Evolutionary conservation across 2,113 vertebrate genomes (phyloP), one percentile per base, ranked within the genome.

Genomic region (Ia io): DNA sequence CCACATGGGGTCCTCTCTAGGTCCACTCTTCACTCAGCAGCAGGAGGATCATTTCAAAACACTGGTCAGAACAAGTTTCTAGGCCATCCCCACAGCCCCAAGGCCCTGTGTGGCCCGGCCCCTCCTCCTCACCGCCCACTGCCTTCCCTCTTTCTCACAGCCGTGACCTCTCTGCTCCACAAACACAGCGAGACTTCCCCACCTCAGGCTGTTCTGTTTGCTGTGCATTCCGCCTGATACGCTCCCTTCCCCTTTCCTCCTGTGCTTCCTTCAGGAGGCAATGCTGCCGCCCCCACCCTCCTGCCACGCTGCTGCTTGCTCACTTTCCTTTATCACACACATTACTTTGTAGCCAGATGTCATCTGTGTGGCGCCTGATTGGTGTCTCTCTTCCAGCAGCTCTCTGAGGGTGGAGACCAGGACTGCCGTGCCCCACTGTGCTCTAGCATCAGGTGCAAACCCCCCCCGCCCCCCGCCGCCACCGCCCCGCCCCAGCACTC

Each of bases 371-470:
- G 23, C 5, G 5, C 49, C 88, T 40, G 30, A 10, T 47, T 22
- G 14, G 59, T 8, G 35, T 37, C 90, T 84, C 32, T 90, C 61
- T 84, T 25, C 56, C 88, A 13, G 49, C 8, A 13, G 14, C 70
- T 47, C 20, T 7, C 53, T 20, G n/a, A 59, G 44, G 25, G 20
- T 12, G 1, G 51, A 44, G 44, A 37, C 63, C 10, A 2, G 42
- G n/a, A 32, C 5, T 6, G 22, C 37, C 4, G 0, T 0, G 40
- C 35, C 18, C 59, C 49, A 0, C 16, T 20, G 20, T 12, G 16
- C 51, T 30, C 51, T 9, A 25, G 25, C 9, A 22, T 49, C n/a
- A n/a, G 69, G 40, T 18, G 35, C 5, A 14, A 20, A 5, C 17
- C 51, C 51, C 3, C 1, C 37, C 37, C 37, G 3, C 37, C 37